These are phyloP conservation scores for Anableps anableps DNA, from an alignment of 2,797 vertebrate genomes.

Conservation along the genomic window DNA sequence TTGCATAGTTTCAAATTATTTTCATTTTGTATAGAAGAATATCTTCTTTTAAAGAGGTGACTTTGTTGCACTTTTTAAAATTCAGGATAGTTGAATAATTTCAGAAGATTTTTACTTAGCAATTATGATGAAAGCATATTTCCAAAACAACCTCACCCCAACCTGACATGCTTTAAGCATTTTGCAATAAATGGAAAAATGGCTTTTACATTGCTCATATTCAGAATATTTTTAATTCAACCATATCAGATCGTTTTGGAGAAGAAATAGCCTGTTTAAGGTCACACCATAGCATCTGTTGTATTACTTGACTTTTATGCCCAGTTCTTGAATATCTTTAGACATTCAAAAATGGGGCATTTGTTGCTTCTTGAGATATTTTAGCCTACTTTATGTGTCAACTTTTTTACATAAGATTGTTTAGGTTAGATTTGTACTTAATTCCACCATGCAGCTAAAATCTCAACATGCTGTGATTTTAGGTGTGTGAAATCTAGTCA, in stretches of 20 bases:
- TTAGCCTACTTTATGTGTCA: not conserved
- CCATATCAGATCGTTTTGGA: not conserved
- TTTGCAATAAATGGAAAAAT: not conserved
- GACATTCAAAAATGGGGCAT: not conserved
- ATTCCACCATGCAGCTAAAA: not conserved
- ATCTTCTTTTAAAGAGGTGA: not conserved
- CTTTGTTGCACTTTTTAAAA: not conserved
- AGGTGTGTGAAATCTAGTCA: not conserved
- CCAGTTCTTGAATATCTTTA: too few relatives aligned
- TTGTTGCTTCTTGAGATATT: not conserved
- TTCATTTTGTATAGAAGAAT: not conserved
- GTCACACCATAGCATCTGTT: not conserved
- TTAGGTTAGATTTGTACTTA: not conserved
- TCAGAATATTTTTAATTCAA: not conserved
- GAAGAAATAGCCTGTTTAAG: not conserved
- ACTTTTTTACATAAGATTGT: too few relatives aligned
- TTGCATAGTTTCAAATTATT: slow-evolving; percentile 1
- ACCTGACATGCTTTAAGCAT: not conserved
- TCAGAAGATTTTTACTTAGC: not conserved
- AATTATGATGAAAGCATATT: not conserved
- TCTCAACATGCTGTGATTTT: not conserved
- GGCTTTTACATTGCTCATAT: not conserved
- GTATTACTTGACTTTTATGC: not conserved
- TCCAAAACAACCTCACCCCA: not conserved
- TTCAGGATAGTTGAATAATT: not conserved